Percentiles rank a stretch among this genome's conserved stretches.
Conservation (phyloP, 2,113 vertebrate species). For the Oplegnathus fasciatus region DNA sequence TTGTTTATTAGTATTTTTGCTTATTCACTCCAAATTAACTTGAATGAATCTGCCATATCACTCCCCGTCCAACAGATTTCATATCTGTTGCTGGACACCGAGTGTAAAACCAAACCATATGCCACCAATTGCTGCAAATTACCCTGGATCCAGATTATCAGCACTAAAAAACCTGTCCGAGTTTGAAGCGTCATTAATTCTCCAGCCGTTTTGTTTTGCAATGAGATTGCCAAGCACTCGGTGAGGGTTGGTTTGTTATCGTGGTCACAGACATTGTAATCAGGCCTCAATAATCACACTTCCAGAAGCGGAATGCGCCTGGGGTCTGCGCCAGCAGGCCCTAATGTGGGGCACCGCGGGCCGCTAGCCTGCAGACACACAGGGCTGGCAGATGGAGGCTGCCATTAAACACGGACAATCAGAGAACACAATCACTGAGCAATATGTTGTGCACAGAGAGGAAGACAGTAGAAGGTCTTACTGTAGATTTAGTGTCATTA, state of each 20-base stretch:
- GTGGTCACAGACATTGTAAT: slow-evolving; percentile 84
- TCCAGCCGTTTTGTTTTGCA: slow-evolving; percentile 78
- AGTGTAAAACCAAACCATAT: slow-evolving; percentile 79
- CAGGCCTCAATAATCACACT: slow-evolving; percentile 86
- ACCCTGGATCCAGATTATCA: slow-evolving; percentile 81
- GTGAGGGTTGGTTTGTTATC: slow-evolving; percentile 78
- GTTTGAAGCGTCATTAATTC: slow-evolving; percentile 86
- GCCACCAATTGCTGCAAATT: slow-evolving; percentile 81
- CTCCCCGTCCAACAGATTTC: slow-evolving; percentile 71
- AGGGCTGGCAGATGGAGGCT: slow-evolving; percentile 82
- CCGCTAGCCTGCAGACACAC: slow-evolving; percentile 80
- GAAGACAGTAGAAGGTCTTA: slow-evolving; percentile 41
- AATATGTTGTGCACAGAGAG: slow-evolving; percentile 57
- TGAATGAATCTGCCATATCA: slow-evolving; percentile 31
- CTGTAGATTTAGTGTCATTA: slow-evolving; percentile 49
- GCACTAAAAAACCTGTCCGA: slow-evolving; percentile 76
- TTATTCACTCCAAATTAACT: slow-evolving; percentile 51
- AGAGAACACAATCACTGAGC: slow-evolving; percentile 76
- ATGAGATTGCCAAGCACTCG: slow-evolving; percentile 80
- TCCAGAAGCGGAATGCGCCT: slow-evolving; percentile 83
- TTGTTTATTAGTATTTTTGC: slow-evolving; percentile 11
- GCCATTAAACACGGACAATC: slow-evolving; percentile 81
- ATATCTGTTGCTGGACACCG: slow-evolving; percentile 75
- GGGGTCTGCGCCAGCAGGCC: slow-evolving; percentile 81
- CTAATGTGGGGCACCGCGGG: slow-evolving; percentile 83